These are phyloP conservation scores for Ascidia mentula DNA, from an alignment of 23 tunicate genomes.

Conservation along the genomic window DNA sequence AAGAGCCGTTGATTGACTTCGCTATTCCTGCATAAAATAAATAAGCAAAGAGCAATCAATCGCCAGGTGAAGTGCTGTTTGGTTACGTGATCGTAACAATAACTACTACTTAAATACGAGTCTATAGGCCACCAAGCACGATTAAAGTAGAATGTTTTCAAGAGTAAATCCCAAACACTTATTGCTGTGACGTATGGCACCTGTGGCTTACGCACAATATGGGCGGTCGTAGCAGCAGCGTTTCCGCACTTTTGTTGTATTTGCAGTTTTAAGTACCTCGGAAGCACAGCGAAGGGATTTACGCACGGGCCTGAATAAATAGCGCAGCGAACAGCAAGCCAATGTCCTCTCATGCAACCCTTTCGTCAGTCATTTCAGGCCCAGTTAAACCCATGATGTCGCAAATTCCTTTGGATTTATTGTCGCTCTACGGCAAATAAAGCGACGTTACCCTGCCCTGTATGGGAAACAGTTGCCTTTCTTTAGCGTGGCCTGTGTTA, in stretches of 20 bases:
- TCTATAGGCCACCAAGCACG: too few relatives aligned
- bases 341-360: not conserved
- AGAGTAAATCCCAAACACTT: not conserved
- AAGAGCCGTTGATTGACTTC: too few relatives aligned
- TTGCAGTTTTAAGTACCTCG: not conserved
- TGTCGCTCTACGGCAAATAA: not conserved
- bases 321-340: not conserved
- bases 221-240: not conserved
- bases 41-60: too few relatives aligned
- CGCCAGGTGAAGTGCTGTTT: too few relatives aligned
- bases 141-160: too few relatives aligned
- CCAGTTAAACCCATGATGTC: not conserved
- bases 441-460: not conserved
- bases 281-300: not conserved
- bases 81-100: too few relatives aligned
- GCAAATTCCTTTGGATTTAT: too few relatives aligned
- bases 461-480: not conserved
- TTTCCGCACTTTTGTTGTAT: not conserved
- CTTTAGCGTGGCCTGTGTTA: not conserved
- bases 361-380: not conserved
- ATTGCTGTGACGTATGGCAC: not conserved
- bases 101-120: too few relatives aligned
- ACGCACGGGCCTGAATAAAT: conserved; percentile 1
- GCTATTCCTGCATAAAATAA: too few relatives aligned
- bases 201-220: not conserved